phyloP scores from a whole-genome alignment of 2,888 invertebrate genomes.

The Leptothorax acervorum region DNA sequence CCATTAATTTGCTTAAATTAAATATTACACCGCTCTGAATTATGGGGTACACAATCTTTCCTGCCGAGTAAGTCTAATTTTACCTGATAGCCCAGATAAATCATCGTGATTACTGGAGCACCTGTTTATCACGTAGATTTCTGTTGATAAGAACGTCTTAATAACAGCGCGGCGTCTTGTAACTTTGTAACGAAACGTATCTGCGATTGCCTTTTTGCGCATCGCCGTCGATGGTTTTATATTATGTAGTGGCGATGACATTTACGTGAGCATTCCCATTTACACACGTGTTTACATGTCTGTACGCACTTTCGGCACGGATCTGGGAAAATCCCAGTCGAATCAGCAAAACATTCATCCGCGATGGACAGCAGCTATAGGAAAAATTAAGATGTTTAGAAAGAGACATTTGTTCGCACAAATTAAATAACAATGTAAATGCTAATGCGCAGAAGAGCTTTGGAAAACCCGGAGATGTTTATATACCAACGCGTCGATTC shows the following conservation, averaged over 20 bases:
- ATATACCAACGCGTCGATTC: background rate
- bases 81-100: constrained; percentile 34
- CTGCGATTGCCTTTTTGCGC: background rate
- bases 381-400: background rate
- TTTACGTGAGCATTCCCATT: background rate
- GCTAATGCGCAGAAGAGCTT: background rate
- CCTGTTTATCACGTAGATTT: constrained; percentile 1
- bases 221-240: background rate
- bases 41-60: background rate
- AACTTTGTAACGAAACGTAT: background rate
- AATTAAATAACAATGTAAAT: constrained; percentile 31
- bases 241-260: background rate
- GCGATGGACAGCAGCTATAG: background rate
- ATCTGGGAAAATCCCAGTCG: constrained; percentile 38
- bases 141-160: constrained; percentile 5
- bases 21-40: background rate
- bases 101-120: background rate
- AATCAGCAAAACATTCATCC: background rate
- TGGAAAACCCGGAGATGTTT: constrained; percentile 10
- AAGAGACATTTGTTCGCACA: background rate
- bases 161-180: background rate
- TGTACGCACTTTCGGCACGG: constrained; percentile 1
- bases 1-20: background rate
- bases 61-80: background rate
- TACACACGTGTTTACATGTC: background rate